Base-by-base conservation (phyloP, 2,113 vertebrate genomes). In the Fregetta grallaria region DNA sequence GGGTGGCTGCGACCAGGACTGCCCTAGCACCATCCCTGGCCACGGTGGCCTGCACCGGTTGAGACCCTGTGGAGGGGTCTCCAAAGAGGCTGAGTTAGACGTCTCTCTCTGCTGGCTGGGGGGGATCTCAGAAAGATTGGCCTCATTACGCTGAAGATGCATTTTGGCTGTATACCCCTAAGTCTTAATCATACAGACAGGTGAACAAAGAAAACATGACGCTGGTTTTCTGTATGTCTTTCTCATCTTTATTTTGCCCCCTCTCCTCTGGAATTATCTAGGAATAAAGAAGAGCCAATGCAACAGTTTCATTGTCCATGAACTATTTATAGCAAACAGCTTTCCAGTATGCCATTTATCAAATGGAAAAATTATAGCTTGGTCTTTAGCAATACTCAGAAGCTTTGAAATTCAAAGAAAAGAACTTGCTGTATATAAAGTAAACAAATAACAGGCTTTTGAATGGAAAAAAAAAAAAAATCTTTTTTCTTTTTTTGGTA, bases 401-500 rank as follows among this genome's bases (percentile, higher is more conserved):
- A 81, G 10, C 29, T 85, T 87, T 91, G 70, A 94, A 95, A 94
- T 81, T 22, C 30, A 81, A 94, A 83, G 13, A 62, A 84, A 84
- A 76, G 14, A 21, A 74, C 10, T 75, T 77, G 11, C 44, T 74
- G n/a, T 50, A 44, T 74, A 25, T 19, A 68, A 93, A 95, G 40
- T 52, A 89, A 94, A 90, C 7, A 82, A 88, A 71, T 34, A 42
- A 27, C 23, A 75, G 16, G 23, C 12, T 74, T 95, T 75, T 65
- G 34, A 94, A 65, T 40, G 14, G 15, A 12, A 29, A 77, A 56
- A 79, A 67, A n/a, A 7, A 1, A 0, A 0, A 38, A 38, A 38
- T 38, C 38, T 38, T 38, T 38, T 38, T 1, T 5, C 10, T 42
- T 30, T 40, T 52, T 12, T 1, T 45, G 18, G 1, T 30, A 19